phyloP scores from a whole-genome alignment of 2,888 invertebrate genomes.

The Protodeltote pygarga region DNA sequence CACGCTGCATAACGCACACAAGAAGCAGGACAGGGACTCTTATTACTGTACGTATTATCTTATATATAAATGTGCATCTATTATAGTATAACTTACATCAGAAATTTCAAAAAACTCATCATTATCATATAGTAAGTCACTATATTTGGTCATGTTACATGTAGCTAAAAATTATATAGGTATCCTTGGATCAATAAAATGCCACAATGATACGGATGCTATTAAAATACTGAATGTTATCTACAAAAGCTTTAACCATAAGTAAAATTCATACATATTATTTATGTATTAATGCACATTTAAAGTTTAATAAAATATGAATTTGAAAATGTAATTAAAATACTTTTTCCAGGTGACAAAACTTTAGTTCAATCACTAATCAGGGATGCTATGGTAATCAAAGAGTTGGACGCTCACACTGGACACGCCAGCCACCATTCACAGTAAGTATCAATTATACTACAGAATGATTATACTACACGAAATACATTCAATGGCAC shows the following conservation, averaged over 20 bases:
- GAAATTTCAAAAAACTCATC: no score
- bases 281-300: no score
- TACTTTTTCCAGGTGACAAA: conserved; percentile 92
- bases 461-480: conserved; percentile 64
- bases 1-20: conserved; percentile 85
- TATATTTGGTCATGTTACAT: no score
- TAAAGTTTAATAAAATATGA: no score
- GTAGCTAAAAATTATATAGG: no score
- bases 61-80: not conserved
- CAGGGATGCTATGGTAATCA: conserved; percentile 96
- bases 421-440: conserved; percentile 90
- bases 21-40: conserved; percentile 91
- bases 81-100: no score
- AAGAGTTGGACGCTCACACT: conserved; percentile 91
- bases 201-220: no score
- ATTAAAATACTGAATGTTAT: no score
- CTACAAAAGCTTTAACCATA: no score
- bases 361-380: conserved; percentile 95
- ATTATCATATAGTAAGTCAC: no score
- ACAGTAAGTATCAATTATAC: conserved; percentile 89
- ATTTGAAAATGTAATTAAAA: not conserved
- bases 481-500: conserved; percentile 16
- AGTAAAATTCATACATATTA: no score
- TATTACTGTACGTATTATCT: conserved; percentile 89
- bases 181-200: no score